Evolutionary conservation across 2,888 invertebrate species (phyloP).

Genomic region (Anthophora plumipes): DNA sequence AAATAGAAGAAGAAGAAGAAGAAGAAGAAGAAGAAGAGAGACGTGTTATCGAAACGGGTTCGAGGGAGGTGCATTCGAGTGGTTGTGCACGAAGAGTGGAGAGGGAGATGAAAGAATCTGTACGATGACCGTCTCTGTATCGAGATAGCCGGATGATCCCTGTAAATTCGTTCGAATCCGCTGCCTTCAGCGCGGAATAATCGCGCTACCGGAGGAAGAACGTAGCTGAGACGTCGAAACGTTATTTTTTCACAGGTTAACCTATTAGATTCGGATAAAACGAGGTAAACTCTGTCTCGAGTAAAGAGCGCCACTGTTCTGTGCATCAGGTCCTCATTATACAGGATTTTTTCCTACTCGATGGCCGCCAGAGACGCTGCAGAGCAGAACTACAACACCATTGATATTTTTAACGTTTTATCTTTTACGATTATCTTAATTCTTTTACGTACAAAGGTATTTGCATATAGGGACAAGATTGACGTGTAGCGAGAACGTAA

Average conservation of each 20-base stretch:
- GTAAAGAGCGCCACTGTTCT: too few relatives aligned
- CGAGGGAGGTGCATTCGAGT: conserved; percentile 5
- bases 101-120: conserved; percentile 26
- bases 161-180: conserved; percentile 31
- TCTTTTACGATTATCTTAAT: neutral
- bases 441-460: neutral
- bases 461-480: neutral
- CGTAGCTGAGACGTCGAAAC: too few relatives aligned
- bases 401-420: neutral
- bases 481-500: neutral
- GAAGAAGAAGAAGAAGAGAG: neutral
- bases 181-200: neutral
- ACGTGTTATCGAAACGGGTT: conserved; percentile 51
- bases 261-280: too few relatives aligned
- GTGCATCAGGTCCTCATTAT: too few relatives aligned
- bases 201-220: neutral
- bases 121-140: conserved; percentile 32
- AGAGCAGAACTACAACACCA: too few relatives aligned
- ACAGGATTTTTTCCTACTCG: too few relatives aligned
- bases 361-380: too few relatives aligned
- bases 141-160: conserved; percentile 40
- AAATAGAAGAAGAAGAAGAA: neutral
- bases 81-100: conserved; percentile 19
- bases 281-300: too few relatives aligned
- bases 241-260: too few relatives aligned